Conservation (phyloP, 2,888 invertebrate genomes). For the Mayetiola destructor region DNA sequence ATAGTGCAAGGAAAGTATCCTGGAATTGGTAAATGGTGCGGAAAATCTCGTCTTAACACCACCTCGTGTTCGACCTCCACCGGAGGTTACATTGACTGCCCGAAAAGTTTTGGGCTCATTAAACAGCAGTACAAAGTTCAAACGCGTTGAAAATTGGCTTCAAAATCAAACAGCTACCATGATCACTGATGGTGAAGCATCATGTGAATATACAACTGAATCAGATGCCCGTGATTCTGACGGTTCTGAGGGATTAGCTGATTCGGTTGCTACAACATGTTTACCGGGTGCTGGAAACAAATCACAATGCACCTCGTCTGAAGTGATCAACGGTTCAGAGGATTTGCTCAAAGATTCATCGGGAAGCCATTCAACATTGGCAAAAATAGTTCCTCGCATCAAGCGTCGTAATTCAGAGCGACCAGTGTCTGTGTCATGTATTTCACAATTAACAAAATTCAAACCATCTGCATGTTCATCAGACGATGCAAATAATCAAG, state of each 20-base stretch:
- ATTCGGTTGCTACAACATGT: constrained; percentile 51
- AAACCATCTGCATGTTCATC: constrained; percentile 25
- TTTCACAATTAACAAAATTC: constrained; percentile 53
- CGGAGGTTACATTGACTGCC: constrained; percentile 26
- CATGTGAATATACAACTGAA: constrained; percentile 63
- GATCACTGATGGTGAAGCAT: constrained; percentile 58
- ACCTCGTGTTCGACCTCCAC: constrained; percentile 26
- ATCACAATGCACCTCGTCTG: constrained; percentile 38
- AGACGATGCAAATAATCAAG: constrained; percentile 36
- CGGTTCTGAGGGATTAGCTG: constrained; percentile 62
- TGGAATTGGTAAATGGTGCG: constrained; percentile 62
- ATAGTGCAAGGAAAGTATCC: constrained; percentile 44
- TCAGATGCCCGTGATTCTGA: constrained; percentile 49
- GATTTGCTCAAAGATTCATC: constrained; percentile 32
- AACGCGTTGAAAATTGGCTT: constrained; percentile 36
- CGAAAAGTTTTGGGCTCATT: constrained; percentile 21
- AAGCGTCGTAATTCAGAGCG: constrained; percentile 38
- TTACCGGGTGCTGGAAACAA: constrained; percentile 36
- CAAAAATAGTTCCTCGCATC: constrained; percentile 25
- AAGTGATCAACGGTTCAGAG: constrained; percentile 26
- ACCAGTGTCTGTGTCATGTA: constrained; percentile 81
- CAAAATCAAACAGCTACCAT: constrained; percentile 23
- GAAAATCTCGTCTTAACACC: constrained; percentile 57
- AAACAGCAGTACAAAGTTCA: constrained; percentile 33
- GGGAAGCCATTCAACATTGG: not conserved